A percentile compares a stretch with the other conserved stretches of the same genome.
These are phyloP conservation scores for Seira ritae DNA, from an alignment of 2,888 invertebrate genomes.

Conservation along the genomic window DNA sequence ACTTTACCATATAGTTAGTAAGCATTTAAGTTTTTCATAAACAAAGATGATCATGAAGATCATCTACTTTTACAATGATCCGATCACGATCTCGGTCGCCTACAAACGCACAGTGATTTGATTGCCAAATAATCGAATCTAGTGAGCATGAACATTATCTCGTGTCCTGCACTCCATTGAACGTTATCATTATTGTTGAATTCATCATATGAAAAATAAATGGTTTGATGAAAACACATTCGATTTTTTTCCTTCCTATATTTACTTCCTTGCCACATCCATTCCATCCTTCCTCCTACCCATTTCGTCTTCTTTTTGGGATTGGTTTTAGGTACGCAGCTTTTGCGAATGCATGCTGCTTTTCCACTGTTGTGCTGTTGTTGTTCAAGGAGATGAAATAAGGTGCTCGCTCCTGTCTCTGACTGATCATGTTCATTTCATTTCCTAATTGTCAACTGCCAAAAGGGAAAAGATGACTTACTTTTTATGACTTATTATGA, in stretches of 20 bases:
- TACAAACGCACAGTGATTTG: background rate
- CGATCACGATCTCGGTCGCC: slow-evolving; percentile 5
- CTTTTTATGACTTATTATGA: slow-evolving; percentile 39
- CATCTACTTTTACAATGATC: slow-evolving; percentile 14
- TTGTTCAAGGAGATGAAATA: background rate
- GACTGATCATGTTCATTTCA: slow-evolving; percentile 17
- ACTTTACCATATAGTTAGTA: too few relatives aligned
- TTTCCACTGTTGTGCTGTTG: background rate
- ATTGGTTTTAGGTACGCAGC: slow-evolving; percentile 10
- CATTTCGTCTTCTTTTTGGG: slow-evolving; percentile 19
- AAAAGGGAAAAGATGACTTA: slow-evolving; percentile 60
- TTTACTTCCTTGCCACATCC: slow-evolving; percentile 56
- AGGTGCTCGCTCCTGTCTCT: slow-evolving; percentile 7
- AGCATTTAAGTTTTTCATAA: too few relatives aligned
- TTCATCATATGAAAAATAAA: slow-evolving; percentile 3
- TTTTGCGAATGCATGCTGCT: slow-evolving; percentile 9
- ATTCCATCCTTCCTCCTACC: slow-evolving; percentile 36
- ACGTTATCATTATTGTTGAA: background rate
- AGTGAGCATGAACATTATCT: background rate
- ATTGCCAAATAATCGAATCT: too few relatives aligned
- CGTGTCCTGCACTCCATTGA: background rate
- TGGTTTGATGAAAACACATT: slow-evolving; percentile 19
- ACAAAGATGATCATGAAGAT: background rate
- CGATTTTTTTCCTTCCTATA: slow-evolving; percentile 23
- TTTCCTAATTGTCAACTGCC: slow-evolving; percentile 66